Evolutionary conservation across 2,888 invertebrate species (phyloP).

Genomic region (Bruchidius siliquastri): DNA sequence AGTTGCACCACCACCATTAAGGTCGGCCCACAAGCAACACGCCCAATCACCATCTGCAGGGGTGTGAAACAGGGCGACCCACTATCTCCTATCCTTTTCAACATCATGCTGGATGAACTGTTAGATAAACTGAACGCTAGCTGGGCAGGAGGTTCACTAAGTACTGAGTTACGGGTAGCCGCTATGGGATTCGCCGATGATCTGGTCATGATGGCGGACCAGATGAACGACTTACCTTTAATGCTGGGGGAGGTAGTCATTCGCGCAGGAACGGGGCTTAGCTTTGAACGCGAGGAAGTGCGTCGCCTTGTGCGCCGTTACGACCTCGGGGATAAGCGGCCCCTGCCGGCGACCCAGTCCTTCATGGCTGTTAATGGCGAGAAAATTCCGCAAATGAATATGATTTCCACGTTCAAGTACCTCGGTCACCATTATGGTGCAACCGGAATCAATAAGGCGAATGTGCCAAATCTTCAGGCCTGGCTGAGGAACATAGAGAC

Average conservation of each 20-base stretch:
- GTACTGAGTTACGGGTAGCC: slow-evolving; percentile 1
- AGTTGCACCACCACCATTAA: slow-evolving; percentile 14
- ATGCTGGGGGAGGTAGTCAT: slow-evolving; percentile 6
- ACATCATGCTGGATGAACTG: slow-evolving; percentile 29
- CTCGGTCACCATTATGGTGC: slow-evolving; percentile 17
- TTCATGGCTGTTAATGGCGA: slow-evolving; percentile 2
- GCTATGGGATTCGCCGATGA: slow-evolving; percentile 25
- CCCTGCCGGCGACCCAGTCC: neutral
- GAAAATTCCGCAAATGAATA: slow-evolving; percentile 1
- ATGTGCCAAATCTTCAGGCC: slow-evolving; percentile 18
- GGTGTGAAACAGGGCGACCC: slow-evolving; percentile 46
- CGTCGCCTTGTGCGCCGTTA: neutral
- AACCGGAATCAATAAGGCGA: slow-evolving; percentile 16
- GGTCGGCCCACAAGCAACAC: slow-evolving; percentile 4
- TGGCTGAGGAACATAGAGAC: slow-evolving; percentile 27
- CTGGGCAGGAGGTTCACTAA: neutral
- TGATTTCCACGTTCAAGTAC: slow-evolving; percentile 18
- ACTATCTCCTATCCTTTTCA: slow-evolving; percentile 32
- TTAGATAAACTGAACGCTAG: slow-evolving; percentile 4
- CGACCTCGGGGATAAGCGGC: neutral
- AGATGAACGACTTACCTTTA: neutral
- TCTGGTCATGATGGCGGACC: slow-evolving; percentile 14
- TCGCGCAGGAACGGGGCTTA: slow-evolving; percentile 17
- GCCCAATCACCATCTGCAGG: slow-evolving; percentile 21
- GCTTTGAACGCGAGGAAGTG: slow-evolving; percentile 15